Evolutionary conservation across 2,888 invertebrate species (phyloP).

Genomic region (Ashinkailepas kermadecensis): DNA sequence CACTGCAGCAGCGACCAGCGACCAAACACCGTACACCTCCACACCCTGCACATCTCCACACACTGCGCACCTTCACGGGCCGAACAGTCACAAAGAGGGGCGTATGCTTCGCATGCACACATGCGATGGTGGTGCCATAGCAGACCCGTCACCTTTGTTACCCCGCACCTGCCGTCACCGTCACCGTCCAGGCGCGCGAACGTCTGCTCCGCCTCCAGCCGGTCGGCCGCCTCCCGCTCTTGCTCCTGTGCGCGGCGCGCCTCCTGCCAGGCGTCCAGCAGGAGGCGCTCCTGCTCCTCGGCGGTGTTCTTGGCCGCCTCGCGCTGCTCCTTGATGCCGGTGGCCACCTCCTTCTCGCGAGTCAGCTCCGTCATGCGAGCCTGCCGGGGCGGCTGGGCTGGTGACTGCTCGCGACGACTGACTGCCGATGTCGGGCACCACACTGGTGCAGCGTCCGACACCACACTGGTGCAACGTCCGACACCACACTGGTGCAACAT

Average conservation of each 20-base stretch:
- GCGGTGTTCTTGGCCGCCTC: neutral
- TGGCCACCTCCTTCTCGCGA: neutral
- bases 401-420: neutral
- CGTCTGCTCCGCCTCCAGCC: neutral
- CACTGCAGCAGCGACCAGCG: too few species aligned
- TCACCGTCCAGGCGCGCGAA: neutral
- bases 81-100: too few species aligned
- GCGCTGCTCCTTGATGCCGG: neutral
- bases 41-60: too few species aligned
- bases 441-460: too few species aligned
- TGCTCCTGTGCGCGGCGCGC: neutral
- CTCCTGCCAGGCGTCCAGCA: conserved; percentile 5
- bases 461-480: too few species aligned
- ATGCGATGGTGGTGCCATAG: too few species aligned
- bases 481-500: too few species aligned
- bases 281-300: neutral
- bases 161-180: neutral
- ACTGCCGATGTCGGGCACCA: too few species aligned
- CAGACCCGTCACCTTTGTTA: neutral
- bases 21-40: too few species aligned
- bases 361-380: neutral
- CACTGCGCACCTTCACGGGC: too few species aligned
- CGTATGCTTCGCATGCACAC: too few species aligned
- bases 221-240: neutral
- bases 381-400: neutral